Evolutionary conservation across 2,113 vertebrate genomes (phyloP).

Genomic region (Galbula dea): DNA sequence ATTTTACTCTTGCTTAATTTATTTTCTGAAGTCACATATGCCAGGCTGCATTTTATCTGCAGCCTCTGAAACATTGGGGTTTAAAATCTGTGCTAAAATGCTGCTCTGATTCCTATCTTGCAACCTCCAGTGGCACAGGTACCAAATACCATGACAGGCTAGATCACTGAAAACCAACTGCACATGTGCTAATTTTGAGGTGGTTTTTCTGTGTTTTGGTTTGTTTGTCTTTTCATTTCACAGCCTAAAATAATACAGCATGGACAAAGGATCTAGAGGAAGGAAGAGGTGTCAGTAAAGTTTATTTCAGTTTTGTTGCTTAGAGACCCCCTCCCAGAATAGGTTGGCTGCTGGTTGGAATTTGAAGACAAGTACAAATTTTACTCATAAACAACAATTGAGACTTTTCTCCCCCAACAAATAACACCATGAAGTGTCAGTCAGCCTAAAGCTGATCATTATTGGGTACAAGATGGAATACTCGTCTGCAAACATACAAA

Average conservation of each 20-base stretch:
- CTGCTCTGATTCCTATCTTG: background rate
- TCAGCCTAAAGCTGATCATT: background rate
- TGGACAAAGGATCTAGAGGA: background rate
- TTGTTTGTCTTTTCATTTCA: too few relatives aligned
- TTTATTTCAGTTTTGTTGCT: background rate
- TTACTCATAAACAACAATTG: background rate
- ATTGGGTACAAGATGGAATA: background rate
- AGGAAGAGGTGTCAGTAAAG: background rate
- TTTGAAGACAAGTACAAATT: background rate
- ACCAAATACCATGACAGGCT: background rate
- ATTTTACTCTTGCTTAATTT: background rate
- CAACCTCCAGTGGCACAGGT: background rate
- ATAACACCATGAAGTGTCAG: background rate
- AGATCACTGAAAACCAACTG: background rate
- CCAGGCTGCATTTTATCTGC: background rate
- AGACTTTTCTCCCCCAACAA: background rate
- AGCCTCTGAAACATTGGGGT: rapidly evolving
- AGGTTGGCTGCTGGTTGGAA: background rate
- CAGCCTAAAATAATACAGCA: background rate
- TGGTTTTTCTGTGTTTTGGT: background rate
- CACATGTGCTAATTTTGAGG: rapidly evolving
- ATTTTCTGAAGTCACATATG: background rate
- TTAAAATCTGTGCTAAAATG: background rate
- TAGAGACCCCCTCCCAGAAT: background rate
- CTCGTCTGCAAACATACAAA: background rate